Evolutionary conservation across 2,888 invertebrate species (phyloP), one percentile per base, ranked within the genome.

Genomic region (Pseudanteris insignis): DNA sequence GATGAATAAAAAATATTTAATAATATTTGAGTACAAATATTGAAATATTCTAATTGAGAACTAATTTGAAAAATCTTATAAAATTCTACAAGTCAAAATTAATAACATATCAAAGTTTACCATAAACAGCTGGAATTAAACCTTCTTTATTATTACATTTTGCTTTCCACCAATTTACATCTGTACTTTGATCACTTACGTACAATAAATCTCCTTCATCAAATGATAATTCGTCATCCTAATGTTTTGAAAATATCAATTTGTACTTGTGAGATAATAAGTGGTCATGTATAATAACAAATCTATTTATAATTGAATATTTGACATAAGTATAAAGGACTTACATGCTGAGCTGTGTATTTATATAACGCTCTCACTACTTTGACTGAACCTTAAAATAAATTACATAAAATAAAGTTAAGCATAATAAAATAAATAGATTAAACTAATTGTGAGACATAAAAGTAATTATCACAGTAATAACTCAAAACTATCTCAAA

Each of bases 191-290:
- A 64, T 86, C 85, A 29, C 82, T 75, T 9, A 86, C 83, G 68
- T 86, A 86, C n/a, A 86, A 71, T 25, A 83, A 44, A 48, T 88
- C 87, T 9, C 86, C 88, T 76, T 87, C 88, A 48, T 84, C 84
- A 74, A 88, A 86, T 2, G 86, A 83, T 59, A 88, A 72, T 72
- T 88, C 88, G 76, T 86, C 85, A 12, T 76, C 73, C 84, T 85
- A 67, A 28, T 18, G 3, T 18, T 46, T 34, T 8, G 25, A 41
- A 50, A 29, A 47, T 28, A 24, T 13, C 14, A 21, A 11, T 11
- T 14, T 34, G 2, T 41, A n/a, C n/a, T n/a, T n/a, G n/a, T n/a
- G n/a, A n/a, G n/a, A n/a, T n/a, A n/a, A n/a, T n/a, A n/a, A n/a
- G n/a, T n/a, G n/a, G n/a, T n/a, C n/a, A n/a, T n/a, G n/a, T 26